Percentiles rank a stretch among this genome's conserved stretches.
Evolutionary conservation across 2,113 vertebrate species (phyloP).

Genomic region (Ailurus styani): DNA sequence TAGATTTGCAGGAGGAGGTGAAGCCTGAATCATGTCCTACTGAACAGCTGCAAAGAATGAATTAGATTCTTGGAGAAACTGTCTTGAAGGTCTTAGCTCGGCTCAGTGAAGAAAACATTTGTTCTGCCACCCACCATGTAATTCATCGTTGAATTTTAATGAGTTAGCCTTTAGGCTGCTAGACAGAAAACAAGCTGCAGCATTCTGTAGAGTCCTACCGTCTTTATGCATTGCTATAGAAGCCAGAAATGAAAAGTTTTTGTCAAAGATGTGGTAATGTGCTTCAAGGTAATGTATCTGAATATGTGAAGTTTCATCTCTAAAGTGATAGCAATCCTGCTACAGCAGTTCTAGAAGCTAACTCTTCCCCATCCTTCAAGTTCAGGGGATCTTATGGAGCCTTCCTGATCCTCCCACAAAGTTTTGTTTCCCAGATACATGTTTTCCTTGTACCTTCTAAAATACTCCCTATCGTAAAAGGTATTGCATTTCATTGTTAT

Average conservation of each 20-base stretch:
- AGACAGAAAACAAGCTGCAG: slow-evolving; percentile 35
- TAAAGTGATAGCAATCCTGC: neutral
- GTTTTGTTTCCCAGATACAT: neutral
- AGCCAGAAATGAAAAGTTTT: neutral
- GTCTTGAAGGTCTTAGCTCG: slow-evolving; percentile 1
- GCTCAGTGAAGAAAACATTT: slow-evolving; percentile 58
- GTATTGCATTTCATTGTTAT: neutral
- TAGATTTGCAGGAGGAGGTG: neutral
- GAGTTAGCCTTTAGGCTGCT: slow-evolving; percentile 49
- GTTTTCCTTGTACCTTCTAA: neutral
- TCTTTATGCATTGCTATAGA: neutral
- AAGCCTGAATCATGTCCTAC: neutral
- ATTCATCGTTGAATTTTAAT: slow-evolving; percentile 58
- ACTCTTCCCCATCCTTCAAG: neutral
- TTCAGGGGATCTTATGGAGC: neutral
- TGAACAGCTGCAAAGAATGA: slow-evolving; percentile 31
- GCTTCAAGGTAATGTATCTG: neutral
- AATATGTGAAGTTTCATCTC: neutral
- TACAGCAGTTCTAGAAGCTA: neutral
- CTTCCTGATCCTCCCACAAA: neutral
- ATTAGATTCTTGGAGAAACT: slow-evolving; percentile 28
- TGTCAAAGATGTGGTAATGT: neutral
- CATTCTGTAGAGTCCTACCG: neutral
- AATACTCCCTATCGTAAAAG: neutral
- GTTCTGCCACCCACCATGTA: slow-evolving; percentile 54